A percentile compares a stretch with the other conserved stretches of the same genome.
phyloP scores from a whole-genome alignment of 2,113 vertebrate genomes.

The Gymnogyps californianus region DNA sequence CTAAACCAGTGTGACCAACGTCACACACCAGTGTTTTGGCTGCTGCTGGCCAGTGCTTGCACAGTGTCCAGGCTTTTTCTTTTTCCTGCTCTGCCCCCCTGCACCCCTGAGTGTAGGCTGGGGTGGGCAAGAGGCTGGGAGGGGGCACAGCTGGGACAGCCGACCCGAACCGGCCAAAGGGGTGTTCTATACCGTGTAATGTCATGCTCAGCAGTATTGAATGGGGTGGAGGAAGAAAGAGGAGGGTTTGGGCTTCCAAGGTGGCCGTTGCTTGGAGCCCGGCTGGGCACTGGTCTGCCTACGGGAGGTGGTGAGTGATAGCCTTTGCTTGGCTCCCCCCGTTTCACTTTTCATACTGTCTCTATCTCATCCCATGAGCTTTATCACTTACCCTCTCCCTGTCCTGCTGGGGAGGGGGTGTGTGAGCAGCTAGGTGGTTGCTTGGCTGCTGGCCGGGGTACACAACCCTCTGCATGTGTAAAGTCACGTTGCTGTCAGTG shows the following conservation, averaged over 20 bases:
- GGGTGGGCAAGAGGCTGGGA: neutral
- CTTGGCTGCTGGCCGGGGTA: neutral
- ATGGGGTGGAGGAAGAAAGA: neutral
- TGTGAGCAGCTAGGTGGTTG: neutral
- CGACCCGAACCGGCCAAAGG: neutral
- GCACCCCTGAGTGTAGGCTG: neutral
- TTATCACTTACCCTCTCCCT: neutral
- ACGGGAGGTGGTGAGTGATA: neutral
- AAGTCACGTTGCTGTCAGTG: neutral
- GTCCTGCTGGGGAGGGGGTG: neutral
- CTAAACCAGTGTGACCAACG: neutral
- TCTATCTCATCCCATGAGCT: neutral
- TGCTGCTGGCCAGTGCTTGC: neutral
- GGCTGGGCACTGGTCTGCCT: neutral
- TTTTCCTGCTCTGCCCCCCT: too few species aligned
- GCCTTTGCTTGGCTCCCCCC: neutral
- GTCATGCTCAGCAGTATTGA: neutral
- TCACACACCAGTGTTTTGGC: neutral
- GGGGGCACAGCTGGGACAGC: neutral
- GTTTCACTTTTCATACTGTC: too few species aligned
- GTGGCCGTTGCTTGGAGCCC: neutral
- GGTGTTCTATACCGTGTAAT: neutral
- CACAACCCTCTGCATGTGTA: fast-evolving
- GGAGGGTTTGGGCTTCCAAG: neutral
- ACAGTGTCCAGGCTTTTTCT: neutral